Evolutionary conservation across 1,140 invertebrate species (phyloP).

Genomic region (Neotoxoptera formosana): DNA sequence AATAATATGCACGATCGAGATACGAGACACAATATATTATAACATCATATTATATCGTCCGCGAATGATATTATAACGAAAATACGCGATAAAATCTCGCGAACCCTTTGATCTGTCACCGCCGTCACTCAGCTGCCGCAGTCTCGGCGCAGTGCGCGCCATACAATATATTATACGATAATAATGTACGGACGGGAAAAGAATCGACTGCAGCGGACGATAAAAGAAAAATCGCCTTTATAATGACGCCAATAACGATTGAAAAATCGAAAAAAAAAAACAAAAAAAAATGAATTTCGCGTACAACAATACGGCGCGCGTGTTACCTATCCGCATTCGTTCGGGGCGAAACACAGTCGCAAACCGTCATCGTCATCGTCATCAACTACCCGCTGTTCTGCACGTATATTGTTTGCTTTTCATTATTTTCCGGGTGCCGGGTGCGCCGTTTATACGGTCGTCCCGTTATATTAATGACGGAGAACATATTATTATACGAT

Average conservation of each 20-base stretch:
- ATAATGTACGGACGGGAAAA: not conserved
- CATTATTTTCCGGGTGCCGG: constrained; percentile 19
- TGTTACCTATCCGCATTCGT: not conserved
- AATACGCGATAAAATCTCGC: not conserved
- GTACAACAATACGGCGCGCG: not conserved
- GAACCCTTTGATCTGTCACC: not conserved
- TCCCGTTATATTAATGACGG: not conserved
- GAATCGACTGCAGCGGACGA: not conserved
- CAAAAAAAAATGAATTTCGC: not conserved
- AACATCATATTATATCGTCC: not conserved
- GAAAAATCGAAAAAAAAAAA: not conserved
- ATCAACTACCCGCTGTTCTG: constrained; percentile 35
- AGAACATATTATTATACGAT: too few relatives aligned
- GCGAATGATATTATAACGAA: not conserved
- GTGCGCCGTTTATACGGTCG: not conserved
- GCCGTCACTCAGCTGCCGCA: not conserved
- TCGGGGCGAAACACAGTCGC: not conserved
- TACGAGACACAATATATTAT: not conserved
- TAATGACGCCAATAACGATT: not conserved
- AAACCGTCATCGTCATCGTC: not conserved
- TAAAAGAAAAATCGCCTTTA: not conserved
- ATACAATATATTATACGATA: not conserved
- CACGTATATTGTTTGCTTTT: constrained; percentile 19
- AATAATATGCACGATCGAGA: not conserved
- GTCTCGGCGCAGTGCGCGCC: too few relatives aligned